phyloP scores from a whole-genome alignment of 1,140 invertebrate species.

The Lycorma delicatula region DNA sequence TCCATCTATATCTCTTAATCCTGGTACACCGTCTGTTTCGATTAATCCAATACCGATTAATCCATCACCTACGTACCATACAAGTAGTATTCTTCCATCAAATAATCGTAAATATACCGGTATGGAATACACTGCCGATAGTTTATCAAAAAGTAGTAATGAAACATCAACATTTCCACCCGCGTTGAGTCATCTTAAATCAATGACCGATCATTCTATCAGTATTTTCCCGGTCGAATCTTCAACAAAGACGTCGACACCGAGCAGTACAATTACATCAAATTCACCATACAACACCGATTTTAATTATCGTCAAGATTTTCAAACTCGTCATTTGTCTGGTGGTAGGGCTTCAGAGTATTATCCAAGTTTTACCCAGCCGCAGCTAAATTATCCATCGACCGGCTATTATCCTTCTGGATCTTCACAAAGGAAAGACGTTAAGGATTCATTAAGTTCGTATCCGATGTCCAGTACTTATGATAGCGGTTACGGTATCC shows the following conservation, averaged over 20 bases:
- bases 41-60: slow-evolving; percentile 5
- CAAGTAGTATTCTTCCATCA: neutral
- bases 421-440: slow-evolving; percentile 8
- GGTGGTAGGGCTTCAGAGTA: neutral
- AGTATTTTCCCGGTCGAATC: slow-evolving; percentile 8
- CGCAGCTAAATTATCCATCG: neutral
- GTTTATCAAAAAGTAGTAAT: neutral
- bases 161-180: neutral
- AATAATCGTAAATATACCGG: neutral
- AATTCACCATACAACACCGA: neutral
- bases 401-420: neutral
- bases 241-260: neutral
- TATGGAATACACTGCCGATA: neutral
- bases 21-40: slow-evolving; percentile 6
- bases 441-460: slow-evolving; percentile 5
- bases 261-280: slow-evolving; percentile 1
- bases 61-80: neutral
- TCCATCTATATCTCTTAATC: neutral
- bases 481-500: neutral
- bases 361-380: slow-evolving; percentile 5
- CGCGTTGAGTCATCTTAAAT: neutral
- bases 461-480: neutral
- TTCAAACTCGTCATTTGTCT: slow-evolving; percentile 7
- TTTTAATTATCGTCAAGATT: slow-evolving; percentile 10
- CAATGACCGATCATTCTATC: slow-evolving; percentile 6